A percentile compares a stretch with the other conserved stretches of the same genome.
Evolutionary conservation across 2,888 invertebrate genomes (phyloP).

Genomic region (Augiades crinisus): DNA sequence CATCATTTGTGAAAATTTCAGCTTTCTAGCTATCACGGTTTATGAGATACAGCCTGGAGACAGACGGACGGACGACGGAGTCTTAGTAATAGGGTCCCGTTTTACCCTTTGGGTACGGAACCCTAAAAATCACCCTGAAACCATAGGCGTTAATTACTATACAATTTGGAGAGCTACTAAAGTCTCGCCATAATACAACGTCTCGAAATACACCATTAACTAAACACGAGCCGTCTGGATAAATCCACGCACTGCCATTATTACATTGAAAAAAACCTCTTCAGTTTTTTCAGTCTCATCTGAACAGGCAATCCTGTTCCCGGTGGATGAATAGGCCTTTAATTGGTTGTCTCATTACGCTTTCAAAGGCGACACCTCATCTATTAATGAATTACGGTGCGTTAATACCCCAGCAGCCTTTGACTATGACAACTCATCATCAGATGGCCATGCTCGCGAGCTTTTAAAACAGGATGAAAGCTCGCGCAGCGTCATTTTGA

Average conservation of each 20-base stretch:
- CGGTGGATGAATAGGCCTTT: conserved; percentile 20
- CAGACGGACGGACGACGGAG: too few species aligned
- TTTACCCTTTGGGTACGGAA: too few species aligned
- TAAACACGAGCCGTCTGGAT: conserved; percentile 16
- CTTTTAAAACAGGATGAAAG: conserved; percentile 2
- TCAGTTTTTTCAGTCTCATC: conserved; percentile 11
- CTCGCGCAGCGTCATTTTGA: background rate
- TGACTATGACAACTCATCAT: conserved; percentile 6
- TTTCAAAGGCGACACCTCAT: conserved; percentile 22
- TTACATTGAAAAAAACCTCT: conserved; percentile 14
- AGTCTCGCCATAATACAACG: background rate
- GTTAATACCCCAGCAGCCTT: conserved; percentile 15
- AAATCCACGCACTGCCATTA: conserved; percentile 16
- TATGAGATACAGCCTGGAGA: background rate
- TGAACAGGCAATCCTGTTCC: conserved; percentile 15
- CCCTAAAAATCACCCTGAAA: too few species aligned
- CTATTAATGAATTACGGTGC: conserved; percentile 22
- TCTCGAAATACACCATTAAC: conserved; percentile 13
- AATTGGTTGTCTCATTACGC: conserved; percentile 26
- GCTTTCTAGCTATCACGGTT: too few species aligned
- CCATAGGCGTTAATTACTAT: background rate
- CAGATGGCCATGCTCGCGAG: background rate
- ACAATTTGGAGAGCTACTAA: background rate
- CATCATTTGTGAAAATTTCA: too few species aligned
- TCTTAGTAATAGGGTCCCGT: too few species aligned